Conservation (phyloP, 2,113 vertebrate genomes). For the Hirundichthys speculiger region DNA sequence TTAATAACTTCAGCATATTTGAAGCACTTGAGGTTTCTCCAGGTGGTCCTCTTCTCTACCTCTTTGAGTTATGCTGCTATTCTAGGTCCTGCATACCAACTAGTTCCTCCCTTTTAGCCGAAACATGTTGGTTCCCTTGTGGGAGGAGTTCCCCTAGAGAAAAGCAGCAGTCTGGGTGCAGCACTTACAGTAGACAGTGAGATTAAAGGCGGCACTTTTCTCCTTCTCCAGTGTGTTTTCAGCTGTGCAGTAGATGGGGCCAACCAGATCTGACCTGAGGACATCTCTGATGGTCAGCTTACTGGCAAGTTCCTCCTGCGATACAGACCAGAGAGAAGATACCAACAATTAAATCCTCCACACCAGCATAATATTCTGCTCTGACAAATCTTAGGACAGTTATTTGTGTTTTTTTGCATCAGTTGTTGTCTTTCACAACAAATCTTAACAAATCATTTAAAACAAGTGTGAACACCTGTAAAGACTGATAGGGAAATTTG, state of each 20-base stretch:
- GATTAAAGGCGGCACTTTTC: constrained; percentile 61
- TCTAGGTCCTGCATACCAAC: background rate
- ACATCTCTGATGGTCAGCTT: constrained; percentile 53
- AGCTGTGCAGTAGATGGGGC: constrained; percentile 65
- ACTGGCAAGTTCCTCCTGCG: constrained; percentile 9
- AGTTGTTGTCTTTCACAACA: too few species aligned
- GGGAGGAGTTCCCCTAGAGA: background rate
- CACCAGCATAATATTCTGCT: background rate
- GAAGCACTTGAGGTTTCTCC: background rate
- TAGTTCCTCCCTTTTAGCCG: background rate
- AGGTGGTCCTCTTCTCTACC: background rate
- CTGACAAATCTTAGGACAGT: background rate
- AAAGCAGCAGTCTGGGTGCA: background rate
- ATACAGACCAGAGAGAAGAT: background rate
- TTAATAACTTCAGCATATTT: background rate
- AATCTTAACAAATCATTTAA: too few species aligned
- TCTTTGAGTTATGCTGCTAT: background rate
- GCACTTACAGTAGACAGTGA: constrained; percentile 75
- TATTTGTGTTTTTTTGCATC: background rate
- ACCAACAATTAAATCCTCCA: background rate
- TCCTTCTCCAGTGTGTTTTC: constrained; percentile 44
- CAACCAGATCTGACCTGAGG: constrained; percentile 51
- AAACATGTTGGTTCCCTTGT: background rate
- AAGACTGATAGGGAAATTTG: too few species aligned
- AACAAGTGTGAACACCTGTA: too few species aligned